A percentile compares a stretch with the other conserved stretches of the same genome.
Evolutionary conservation across 2,797 vertebrate genomes (phyloP).

Genomic region (Anisognathus igniventris): DNA sequence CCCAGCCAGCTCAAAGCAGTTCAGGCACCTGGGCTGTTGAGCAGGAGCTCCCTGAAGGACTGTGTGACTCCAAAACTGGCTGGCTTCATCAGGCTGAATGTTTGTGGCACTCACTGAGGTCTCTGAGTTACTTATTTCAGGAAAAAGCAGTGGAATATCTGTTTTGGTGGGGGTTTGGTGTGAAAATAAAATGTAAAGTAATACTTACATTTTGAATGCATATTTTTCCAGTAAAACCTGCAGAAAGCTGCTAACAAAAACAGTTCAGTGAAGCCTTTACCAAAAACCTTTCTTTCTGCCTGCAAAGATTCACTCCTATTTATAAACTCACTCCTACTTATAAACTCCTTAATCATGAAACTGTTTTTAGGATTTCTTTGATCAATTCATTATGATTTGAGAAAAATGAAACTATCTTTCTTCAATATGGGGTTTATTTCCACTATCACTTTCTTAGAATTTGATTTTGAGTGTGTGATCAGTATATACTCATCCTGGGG

Average conservation of each 20-base stretch:
- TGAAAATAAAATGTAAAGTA: neutral
- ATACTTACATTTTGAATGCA: neutral
- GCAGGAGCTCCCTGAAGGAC: too few species aligned
- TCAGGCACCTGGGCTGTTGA: fast-evolving
- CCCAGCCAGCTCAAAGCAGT: fast-evolving
- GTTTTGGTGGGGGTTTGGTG: fast-evolving
- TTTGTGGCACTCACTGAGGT: fast-evolving
- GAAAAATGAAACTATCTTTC: neutral
- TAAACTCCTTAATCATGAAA: neutral
- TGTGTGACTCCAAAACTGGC: neutral
- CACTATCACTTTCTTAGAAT: neutral
- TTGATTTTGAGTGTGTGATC: neutral
- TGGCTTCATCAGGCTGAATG: fast-evolving
- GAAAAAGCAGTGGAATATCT: neutral
- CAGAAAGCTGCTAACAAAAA: neutral
- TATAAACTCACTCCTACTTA: neutral
- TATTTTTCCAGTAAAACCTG: neutral
- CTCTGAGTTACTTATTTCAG: neutral
- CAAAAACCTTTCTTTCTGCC: neutral
- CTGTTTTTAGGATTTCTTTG: neutral
- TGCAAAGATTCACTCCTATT: neutral
- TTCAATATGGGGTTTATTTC: neutral
- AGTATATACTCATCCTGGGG: neutral
- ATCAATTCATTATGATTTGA: neutral
- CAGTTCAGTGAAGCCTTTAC: neutral